A percentile compares a stretch with the other conserved stretches of the same genome.
Evolutionary conservation across 2,113 vertebrate genomes (phyloP).

Genomic region (Paradoxurus hermaphroditus): DNA sequence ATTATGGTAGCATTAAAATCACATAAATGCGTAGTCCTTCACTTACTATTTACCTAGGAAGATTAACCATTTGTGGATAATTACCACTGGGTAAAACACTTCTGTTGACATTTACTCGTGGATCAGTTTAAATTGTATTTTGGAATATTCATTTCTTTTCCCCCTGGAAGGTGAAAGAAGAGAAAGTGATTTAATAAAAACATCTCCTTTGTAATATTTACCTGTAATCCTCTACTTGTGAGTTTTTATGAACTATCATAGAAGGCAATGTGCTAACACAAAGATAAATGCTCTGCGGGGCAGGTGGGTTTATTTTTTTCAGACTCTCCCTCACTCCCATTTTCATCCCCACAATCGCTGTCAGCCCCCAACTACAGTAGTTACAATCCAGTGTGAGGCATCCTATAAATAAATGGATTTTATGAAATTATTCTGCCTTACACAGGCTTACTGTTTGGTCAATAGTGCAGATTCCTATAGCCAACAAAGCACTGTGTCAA

Average conservation of each 20-base stretch:
- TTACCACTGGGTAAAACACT: not conserved
- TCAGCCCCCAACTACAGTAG: not conserved
- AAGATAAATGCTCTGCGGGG: not conserved
- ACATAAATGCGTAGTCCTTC: not conserved
- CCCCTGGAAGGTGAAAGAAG: not conserved
- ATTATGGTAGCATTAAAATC: conserved; percentile 22
- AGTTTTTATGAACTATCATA: not conserved
- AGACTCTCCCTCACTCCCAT: not conserved
- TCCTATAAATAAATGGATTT: not conserved
- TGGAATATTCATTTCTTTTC: not conserved
- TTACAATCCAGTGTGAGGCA: not conserved
- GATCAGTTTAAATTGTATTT: not conserved
- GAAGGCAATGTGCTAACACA: not conserved
- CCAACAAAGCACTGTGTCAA: conserved; percentile 61
- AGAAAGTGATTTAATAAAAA: not conserved
- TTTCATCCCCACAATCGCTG: not conserved
- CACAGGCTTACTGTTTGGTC: not conserved
- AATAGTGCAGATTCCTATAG: not conserved
- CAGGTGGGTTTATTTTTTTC: not conserved
- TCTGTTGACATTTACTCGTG: not conserved
- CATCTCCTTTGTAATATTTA: not conserved
- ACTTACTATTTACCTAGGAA: not conserved
- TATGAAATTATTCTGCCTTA: not conserved
- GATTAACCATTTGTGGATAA: conserved; percentile 13
- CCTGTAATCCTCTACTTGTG: not conserved